Base-by-base conservation (phyloP, 2,888 invertebrate genomes). In the Cacoxenus indagator region DNA sequence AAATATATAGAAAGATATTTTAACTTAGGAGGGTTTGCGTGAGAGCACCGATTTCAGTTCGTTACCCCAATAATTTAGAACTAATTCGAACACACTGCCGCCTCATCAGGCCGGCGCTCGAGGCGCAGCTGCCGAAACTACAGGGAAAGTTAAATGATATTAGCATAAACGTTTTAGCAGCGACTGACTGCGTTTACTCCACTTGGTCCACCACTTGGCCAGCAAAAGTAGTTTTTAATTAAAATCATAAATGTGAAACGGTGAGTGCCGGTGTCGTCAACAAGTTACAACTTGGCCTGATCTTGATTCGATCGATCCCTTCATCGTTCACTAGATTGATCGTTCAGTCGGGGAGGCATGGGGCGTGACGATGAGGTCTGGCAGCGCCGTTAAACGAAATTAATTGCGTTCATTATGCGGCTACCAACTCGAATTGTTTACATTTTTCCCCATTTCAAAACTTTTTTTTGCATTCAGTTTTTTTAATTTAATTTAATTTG, bases 371-470 rank as follows among this genome's bases (percentile, higher is more conserved):
- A 37, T 37, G 8, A 14, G 37, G 37, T 14, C 8, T 37, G 37
- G 37, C 37, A 37, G 14, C n/a, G 51, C 51, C 61, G 45, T 55
- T n/a, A 43, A 43, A 22, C 61, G 59, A 67, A 59, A 59, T 67
- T 59, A 67, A 67, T 67, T 67, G 57, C 66, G 26, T 67, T 67
- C 48, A 67, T 67, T 67, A 67, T 59, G 66, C 66, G 59, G 66
- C 66, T 65, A 59, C 66, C 57, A 67, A 67, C 43, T 65, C 65
- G 45, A 65, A 65, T 65, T 65, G 65, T 65, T 65, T 65, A 65
- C 65, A 65, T 65, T 54, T 65, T 65, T 48, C n/a, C n/a, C n/a
- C n/a, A n/a, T n/a, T n/a, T n/a, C n/a, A n/a, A n/a, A n/a, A n/a
- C n/a, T n/a, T n/a, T n/a, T n/a, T n/a, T n/a, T 37, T 37, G 5